Evolutionary conservation across 2,888 invertebrate genomes (phyloP), one percentile per base, ranked within the genome.

Genomic region (Spisula solida): DNA sequence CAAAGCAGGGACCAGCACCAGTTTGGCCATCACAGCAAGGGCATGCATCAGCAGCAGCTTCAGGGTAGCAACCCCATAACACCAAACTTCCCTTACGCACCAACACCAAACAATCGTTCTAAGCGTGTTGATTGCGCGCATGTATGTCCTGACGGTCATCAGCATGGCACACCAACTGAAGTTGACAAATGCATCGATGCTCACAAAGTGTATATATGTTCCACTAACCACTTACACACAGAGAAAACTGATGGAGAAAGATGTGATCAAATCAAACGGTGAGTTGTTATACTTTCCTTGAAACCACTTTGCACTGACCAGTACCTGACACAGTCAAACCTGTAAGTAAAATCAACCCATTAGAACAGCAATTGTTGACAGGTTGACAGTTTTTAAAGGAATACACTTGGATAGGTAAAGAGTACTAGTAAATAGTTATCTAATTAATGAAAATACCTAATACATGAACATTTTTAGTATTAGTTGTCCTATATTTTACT

Each of bases 81-180:
- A 0, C 86, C 55, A 47, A 51, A 60, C 25, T 88, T 82, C 80
- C 16, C 51, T 55, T 88, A 86, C 25, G 88, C 86, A 70, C 41
- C 31, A n/a, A 8, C 6, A 12, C 31, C 20, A 31, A 41, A 48
- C 34, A 16, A 34, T 12, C 20, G 20, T 29, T 31, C 34, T n/a
- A 79, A 82, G 20, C 91, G 87, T 12, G 75, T 81, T 31, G 89
- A 90, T 56, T 89, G 90, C 20, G 82, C 85, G 0, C 90, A 92
- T 82, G 86, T 92, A 70, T 92, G 92, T 56, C 86, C 92, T 4
- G 92, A 92, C 88, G 92, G 92, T 51, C 92, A 92, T 78, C 88
- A 82, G 60, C 92, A 92, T 66, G 84, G 88, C 14, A 82, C 90
- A 16, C 86, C 89, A 48, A 4, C 55, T 12, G 92, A 92, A 70